Evolutionary conservation across 30 jellyfish, hydroid and myxozoan genomes (phyloP).

Genomic region (Haliclystus octoradiatus): DNA sequence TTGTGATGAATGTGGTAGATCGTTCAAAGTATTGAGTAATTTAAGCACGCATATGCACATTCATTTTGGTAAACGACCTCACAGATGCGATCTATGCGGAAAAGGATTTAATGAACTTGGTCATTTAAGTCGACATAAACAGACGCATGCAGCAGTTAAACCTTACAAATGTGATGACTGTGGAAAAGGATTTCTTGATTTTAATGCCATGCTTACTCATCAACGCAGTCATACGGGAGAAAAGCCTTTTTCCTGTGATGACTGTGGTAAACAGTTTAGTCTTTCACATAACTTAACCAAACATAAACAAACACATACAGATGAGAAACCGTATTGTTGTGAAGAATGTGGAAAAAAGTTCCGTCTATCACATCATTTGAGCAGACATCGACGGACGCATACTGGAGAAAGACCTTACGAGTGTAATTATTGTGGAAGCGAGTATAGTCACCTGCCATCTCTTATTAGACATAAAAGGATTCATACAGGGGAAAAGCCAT

Average conservation of each 20-base stretch:
- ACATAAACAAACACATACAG: slow-evolving; percentile 53
- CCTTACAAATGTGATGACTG: slow-evolving; percentile 12
- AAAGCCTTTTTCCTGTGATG: slow-evolving; percentile 9
- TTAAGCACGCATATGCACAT: slow-evolving; percentile 9
- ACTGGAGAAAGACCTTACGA: too few species aligned
- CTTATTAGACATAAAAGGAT: slow-evolving; percentile 9
- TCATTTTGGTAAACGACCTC: slow-evolving; percentile 18
- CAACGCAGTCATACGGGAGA: slow-evolving; percentile 9
- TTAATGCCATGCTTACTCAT: slow-evolving; percentile 1
- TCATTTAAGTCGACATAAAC: slow-evolving; percentile 1
- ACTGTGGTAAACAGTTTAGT: slow-evolving; percentile 50
- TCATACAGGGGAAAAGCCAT: too few species aligned
- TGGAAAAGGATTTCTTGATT: slow-evolving; percentile 11
- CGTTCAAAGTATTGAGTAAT: neutral
- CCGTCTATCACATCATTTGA: too few species aligned
- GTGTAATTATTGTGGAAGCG: slow-evolving; percentile 15
- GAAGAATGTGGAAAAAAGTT: too few species aligned
- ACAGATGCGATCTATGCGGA: slow-evolving; percentile 17
- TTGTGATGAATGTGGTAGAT: slow-evolving; percentile 20
- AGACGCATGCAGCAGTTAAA: slow-evolving; percentile 12
- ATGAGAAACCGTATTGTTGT: too few species aligned
- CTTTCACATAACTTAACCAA: slow-evolving; percentile 38
- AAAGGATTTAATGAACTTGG: slow-evolving; percentile 2
- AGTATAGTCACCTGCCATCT: neutral
- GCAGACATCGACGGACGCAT: too few species aligned